A percentile compares a stretch with the other conserved stretches of the same genome.
These are phyloP conservation scores for Trilocha varians DNA, from an alignment of 2,888 invertebrate species.

Conservation along the genomic window DNA sequence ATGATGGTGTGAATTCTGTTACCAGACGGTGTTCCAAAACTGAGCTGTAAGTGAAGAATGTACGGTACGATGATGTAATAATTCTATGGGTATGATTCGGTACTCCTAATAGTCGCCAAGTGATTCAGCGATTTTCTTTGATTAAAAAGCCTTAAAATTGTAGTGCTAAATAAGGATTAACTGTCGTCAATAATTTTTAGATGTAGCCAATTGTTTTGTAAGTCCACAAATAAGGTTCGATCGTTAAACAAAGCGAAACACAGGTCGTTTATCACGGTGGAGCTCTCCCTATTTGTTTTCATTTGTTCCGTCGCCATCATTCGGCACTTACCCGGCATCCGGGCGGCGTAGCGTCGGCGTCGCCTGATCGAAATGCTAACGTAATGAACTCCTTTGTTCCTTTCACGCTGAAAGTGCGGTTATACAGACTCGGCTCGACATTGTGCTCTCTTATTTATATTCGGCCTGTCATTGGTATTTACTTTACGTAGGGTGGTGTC, in stretches of 20 bases:
- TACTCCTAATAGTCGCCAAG: too few relatives aligned
- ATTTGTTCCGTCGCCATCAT: constrained; percentile 50
- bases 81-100: too few relatives aligned
- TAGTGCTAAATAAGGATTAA: too few relatives aligned
- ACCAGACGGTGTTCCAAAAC: too few relatives aligned
- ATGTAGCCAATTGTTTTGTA: constrained; percentile 23
- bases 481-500: background rate
- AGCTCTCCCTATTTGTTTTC: constrained; percentile 53
- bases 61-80: too few relatives aligned
- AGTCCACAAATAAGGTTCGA: constrained; percentile 36
- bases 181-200: too few relatives aligned
- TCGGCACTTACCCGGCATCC: constrained; percentile 43
- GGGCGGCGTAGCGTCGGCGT: constrained; percentile 19
- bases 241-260: constrained; percentile 43
- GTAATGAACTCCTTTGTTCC: constrained; percentile 48
- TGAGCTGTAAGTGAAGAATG: too few relatives aligned
- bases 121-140: too few relatives aligned
- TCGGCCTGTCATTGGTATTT: background rate
- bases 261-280: constrained; percentile 40
- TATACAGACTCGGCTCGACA: background rate
- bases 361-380: constrained; percentile 25
- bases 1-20: too few relatives aligned
- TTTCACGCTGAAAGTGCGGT: constrained; percentile 4
- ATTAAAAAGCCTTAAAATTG: too few relatives aligned
- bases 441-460: constrained; percentile 1